phyloP scores from a whole-genome alignment of 1,140 invertebrate species.

The Gryllus bimaculatus region DNA sequence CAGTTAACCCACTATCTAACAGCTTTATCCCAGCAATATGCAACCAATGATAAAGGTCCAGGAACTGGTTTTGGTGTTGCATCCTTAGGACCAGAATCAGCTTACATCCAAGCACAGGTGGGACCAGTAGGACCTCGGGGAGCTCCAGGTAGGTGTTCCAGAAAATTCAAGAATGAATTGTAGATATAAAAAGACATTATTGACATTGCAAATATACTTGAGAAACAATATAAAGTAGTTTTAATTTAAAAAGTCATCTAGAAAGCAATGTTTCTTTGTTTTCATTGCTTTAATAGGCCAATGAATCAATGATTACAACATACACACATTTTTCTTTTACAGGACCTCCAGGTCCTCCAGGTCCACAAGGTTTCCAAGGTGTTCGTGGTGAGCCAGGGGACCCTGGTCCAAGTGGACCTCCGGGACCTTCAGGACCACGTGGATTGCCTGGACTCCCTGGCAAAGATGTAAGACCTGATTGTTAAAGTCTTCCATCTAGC shows the following conservation, averaged over 20 bases:
- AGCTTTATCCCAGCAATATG: constrained; percentile 41
- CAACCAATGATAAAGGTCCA: constrained; percentile 65
- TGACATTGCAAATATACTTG: constrained; percentile 12
- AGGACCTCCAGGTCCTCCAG: constrained; percentile 60
- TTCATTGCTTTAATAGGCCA: too few relatives aligned
- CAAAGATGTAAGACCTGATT: constrained; percentile 55
- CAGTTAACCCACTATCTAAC: constrained; percentile 51
- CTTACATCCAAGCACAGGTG: constrained; percentile 65
- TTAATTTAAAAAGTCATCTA: background rate
- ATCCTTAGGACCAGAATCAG: constrained; percentile 39
- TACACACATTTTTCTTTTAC: constrained; percentile 24
- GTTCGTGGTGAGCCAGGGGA: constrained; percentile 65
- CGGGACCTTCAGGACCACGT: constrained; percentile 53
- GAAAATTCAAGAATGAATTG: too few relatives aligned
- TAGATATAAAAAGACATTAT: background rate
- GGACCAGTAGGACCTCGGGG: constrained; percentile 63
- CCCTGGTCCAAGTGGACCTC: constrained; percentile 48
- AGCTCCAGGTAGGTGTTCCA: constrained; percentile 42
- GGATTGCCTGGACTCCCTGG: constrained; percentile 59
- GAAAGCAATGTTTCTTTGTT: background rate
- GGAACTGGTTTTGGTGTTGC: constrained; percentile 32
- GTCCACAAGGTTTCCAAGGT: constrained; percentile 66
- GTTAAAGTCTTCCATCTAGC: too few relatives aligned
- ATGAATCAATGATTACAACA: too few relatives aligned
- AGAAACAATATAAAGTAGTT: background rate